Evolutionary conservation across 2,888 invertebrate species (phyloP).

Genomic region (Philereme transversata): DNA sequence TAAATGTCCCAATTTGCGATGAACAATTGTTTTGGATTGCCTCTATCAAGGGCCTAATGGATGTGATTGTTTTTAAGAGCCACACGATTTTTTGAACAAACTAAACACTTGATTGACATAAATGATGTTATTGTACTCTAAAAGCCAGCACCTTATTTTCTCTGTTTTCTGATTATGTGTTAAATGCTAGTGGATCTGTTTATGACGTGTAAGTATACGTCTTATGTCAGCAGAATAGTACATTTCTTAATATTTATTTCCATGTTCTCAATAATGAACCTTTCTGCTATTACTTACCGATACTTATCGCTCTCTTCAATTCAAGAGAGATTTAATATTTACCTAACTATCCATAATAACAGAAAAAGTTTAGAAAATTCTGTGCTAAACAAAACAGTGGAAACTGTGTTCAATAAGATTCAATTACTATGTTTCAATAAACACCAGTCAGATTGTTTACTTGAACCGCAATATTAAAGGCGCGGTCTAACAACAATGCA

Average conservation of each 20-base stretch:
- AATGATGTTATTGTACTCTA: constrained; percentile 25
- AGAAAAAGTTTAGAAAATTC: too few species aligned
- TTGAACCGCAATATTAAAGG: constrained; percentile 6
- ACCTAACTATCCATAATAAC: too few species aligned
- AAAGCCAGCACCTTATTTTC: background rate
- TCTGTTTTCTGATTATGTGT: too few species aligned
- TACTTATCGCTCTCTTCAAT: too few species aligned
- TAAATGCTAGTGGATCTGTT: too few species aligned
- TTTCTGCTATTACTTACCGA: too few species aligned
- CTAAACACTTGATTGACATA: constrained; percentile 15
- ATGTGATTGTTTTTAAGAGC: constrained; percentile 50
- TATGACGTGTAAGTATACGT: too few species aligned
- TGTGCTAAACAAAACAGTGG: too few species aligned
- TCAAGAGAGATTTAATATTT: too few species aligned
- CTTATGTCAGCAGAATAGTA: too few species aligned
- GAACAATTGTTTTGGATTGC: constrained; percentile 52
- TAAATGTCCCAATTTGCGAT: constrained; percentile 45
- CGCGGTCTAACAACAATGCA: constrained; percentile 2
- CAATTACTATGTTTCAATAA: constrained; percentile 1
- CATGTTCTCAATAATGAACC: too few species aligned
- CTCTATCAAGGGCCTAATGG: constrained; percentile 49
- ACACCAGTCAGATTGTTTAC: constrained; percentile 1
- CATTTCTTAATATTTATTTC: too few species aligned
- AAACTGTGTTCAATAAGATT: background rate
- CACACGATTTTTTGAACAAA: constrained; percentile 41